phyloP scores from a whole-genome alignment of 1,140 invertebrate species.

The Brachionus koreanus region DNA sequence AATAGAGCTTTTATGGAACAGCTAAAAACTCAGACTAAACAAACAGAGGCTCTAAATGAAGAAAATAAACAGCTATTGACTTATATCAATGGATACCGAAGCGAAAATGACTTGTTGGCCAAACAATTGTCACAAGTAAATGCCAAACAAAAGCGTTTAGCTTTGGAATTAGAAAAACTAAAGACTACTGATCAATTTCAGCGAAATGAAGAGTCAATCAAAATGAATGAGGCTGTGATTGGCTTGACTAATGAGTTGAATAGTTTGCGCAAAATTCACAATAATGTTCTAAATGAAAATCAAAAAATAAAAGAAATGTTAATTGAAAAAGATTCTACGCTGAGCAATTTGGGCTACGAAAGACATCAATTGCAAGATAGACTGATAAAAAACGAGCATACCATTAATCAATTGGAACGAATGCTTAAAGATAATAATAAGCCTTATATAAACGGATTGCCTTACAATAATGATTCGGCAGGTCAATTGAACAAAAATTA shows the following conservation, averaged over 20 bases:
- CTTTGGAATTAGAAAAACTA: slow-evolving; percentile 43
- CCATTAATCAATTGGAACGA: slow-evolving; percentile 35
- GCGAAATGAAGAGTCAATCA: slow-evolving; percentile 40
- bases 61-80: slow-evolving; percentile 41
- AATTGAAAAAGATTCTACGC: slow-evolving; percentile 42
- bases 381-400: slow-evolving; percentile 44
- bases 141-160: slow-evolving; percentile 43
- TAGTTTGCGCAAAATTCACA: slow-evolving; percentile 34
- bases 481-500: slow-evolving; percentile 7
- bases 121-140: slow-evolving; percentile 42
- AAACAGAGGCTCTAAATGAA: slow-evolving; percentile 17
- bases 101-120: slow-evolving; percentile 40
- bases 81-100: slow-evolving; percentile 40
- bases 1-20: slow-evolving; percentile 31
- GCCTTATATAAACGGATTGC: slow-evolving; percentile 28
- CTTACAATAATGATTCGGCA: not conserved
- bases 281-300: slow-evolving; percentile 39
- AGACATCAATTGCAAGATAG: slow-evolving; percentile 42
- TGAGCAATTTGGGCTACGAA: slow-evolving; percentile 34
- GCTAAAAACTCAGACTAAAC: slow-evolving; percentile 40
- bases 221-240: slow-evolving; percentile 43
- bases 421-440: slow-evolving; percentile 37
- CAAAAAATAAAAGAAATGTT: slow-evolving; percentile 44
- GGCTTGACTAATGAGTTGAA: slow-evolving; percentile 39
- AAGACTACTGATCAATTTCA: slow-evolving; percentile 25